Percentiles rank a stretch among this genome's conserved stretches.
phyloP scores from a whole-genome alignment of 2,797 vertebrate species.

The Apogon hyalosoma region DNA sequence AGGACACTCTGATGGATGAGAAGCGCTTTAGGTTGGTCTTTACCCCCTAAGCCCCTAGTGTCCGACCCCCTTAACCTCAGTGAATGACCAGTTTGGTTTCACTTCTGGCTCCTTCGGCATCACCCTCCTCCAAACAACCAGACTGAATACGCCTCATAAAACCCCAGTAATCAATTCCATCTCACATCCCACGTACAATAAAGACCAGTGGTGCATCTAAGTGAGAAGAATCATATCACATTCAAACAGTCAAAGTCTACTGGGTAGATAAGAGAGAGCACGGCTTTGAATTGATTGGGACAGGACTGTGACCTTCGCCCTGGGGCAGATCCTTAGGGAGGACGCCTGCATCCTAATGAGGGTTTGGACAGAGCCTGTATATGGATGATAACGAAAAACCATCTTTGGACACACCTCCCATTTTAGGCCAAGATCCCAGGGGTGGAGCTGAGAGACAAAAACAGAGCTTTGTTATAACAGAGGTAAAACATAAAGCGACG shows the following conservation, averaged over 20 bases:
- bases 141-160: conserved; percentile 1
- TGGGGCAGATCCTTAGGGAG: conserved; percentile 40
- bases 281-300: conserved; percentile 53
- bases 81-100: conserved; percentile 18
- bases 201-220: background rate
- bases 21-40: conserved; percentile 56
- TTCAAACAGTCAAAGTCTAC: conserved; percentile 26
- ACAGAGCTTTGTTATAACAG: background rate
- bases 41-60: conserved; percentile 27
- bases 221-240: conserved; percentile 27
- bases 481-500: too few species aligned
- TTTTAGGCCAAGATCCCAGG: conserved; percentile 23
- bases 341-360: conserved; percentile 46
- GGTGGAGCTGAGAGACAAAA: background rate
- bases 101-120: conserved; percentile 9
- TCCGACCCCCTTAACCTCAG: conserved; percentile 44
- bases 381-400: conserved; percentile 49
- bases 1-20: conserved; percentile 68
- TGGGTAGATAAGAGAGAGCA: conserved; percentile 12
- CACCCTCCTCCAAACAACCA: conserved; percentile 3
- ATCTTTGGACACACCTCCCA: conserved; percentile 24
- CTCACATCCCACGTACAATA: conserved; percentile 4
- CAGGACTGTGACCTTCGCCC: conserved; percentile 51
- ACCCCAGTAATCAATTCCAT: conserved; percentile 12
- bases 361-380: conserved; percentile 20